Evolutionary conservation across 2,888 invertebrate species (phyloP), one percentile per base, ranked within the genome.

Genomic region (Chymomyza amoena): DNA sequence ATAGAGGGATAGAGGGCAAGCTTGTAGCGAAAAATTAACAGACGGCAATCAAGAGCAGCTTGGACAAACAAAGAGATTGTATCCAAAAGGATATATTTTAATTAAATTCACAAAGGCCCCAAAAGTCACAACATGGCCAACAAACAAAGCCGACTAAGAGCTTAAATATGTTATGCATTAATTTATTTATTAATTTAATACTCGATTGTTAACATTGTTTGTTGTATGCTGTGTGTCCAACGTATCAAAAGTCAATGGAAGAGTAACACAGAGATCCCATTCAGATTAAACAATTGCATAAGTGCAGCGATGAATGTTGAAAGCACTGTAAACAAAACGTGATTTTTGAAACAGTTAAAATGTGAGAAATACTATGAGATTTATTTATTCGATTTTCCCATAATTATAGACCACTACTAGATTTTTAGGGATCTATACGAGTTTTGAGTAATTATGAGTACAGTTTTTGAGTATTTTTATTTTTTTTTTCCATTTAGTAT

Each of bases 1-100:
- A 32, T 20, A n/a, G 10, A 20, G 16, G 54, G 18, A 54, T 54
- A 20, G 6, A 10, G 18, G 16, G 1, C 10, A 54, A n/a, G 16
- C 18, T n/a, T 54, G 39, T 45, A 45, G 39, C 54, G 2, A 54
- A 54, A 54, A 54, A n/a, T 20, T 10, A 54, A 20, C 7, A 54
- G 54, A 16, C 20, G 54, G 54, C 54, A 54, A 18, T 20, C 16
- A 10, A 54, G 16, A 20, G 54, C 54, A 54, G 20, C 16, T 54
- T 54, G 54, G 16, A 15, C 18, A 54, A 54, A 54, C 54, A 54
- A 20, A 54, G 54, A 54, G 16, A 54, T 20, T 54, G 16, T 54
- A 16, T 54, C 54, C 16, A 54, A 54, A n/a, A 54, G 54, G 54
- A 54, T 54, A 16, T 54, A 54, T 54, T 54, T 54, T 54, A 54